A percentile compares a stretch with the other conserved stretches of the same genome.
These are phyloP conservation scores for Dendropsophus ebraccatus DNA, from an alignment of 2,113 vertebrate species.

Conservation along the genomic window DNA sequence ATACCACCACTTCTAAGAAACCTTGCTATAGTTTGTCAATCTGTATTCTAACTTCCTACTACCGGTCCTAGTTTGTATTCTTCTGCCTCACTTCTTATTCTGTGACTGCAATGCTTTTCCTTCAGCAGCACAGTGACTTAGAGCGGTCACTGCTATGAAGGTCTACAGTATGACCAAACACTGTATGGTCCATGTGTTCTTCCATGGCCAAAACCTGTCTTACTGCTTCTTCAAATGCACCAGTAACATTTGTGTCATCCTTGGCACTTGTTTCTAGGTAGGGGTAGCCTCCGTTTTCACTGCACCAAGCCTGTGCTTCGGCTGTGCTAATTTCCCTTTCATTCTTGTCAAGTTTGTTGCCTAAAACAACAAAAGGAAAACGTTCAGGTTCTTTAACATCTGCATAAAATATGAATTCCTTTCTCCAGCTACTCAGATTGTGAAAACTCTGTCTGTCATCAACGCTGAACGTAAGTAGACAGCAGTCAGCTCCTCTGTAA, in stretches of 20 bases:
- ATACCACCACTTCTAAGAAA: not conserved
- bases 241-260: slow-evolving; percentile 93
- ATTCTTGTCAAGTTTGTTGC: slow-evolving; percentile 93
- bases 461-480: slow-evolving; percentile 95
- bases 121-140: slow-evolving; percentile 83
- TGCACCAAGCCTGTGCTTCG: slow-evolving; percentile 91
- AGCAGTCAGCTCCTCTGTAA: slow-evolving; percentile 95
- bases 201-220: slow-evolving; percentile 89
- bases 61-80: not conserved
- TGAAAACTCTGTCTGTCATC: slow-evolving; percentile 95
- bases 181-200: slow-evolving; percentile 89
- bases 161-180: slow-evolving; percentile 88
- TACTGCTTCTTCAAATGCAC: slow-evolving; percentile 94
- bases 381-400: slow-evolving; percentile 89
- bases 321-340: slow-evolving; percentile 86
- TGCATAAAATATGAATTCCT: slow-evolving; percentile 95
- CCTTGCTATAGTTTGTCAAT: not conserved
- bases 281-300: slow-evolving; percentile 88
- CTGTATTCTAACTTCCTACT: not conserved
- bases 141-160: slow-evolving; percentile 87
- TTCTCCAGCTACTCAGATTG: slow-evolving; percentile 93
- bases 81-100: not conserved
- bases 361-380: slow-evolving; percentile 94
- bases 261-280: slow-evolving; percentile 98
- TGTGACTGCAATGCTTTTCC: not conserved